Evolutionary conservation across 2,888 invertebrate genomes (phyloP).

Genomic region (Chymomyza procnemis): DNA sequence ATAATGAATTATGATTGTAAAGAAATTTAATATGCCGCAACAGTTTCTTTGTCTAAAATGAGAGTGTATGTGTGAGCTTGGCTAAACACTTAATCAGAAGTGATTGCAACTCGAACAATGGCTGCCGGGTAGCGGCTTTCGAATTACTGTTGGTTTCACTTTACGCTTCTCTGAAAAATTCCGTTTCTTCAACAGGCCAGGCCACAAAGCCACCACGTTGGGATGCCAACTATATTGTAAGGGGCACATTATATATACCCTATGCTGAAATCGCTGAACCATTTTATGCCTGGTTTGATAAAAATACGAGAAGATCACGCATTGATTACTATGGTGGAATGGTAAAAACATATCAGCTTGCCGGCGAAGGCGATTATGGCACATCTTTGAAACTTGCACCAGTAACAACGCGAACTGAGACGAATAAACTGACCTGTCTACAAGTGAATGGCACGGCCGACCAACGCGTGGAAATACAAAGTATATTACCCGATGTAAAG

Average conservation of each 20-base stretch:
- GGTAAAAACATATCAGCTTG: constrained; percentile 93
- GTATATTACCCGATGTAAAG: constrained; percentile 88
- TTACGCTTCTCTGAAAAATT: neutral
- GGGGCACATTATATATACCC: constrained; percentile 90
- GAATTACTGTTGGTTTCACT: neutral
- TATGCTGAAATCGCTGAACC: constrained; percentile 96
- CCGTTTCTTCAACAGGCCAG: constrained; percentile 40
- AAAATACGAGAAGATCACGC: constrained; percentile 85
- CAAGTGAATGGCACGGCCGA: constrained; percentile 88
- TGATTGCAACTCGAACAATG: neutral
- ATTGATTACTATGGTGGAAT: constrained; percentile 97
- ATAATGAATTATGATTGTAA: neutral
- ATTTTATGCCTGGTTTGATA: constrained; percentile 93
- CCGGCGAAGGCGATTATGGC: constrained; percentile 82
- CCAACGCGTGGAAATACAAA: constrained; percentile 83
- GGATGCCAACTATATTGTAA: constrained; percentile 86
- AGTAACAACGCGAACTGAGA: constrained; percentile 85
- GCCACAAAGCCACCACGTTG: constrained; percentile 82
- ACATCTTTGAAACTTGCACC: constrained; percentile 90
- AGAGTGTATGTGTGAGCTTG: neutral
- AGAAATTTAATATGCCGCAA: neutral
- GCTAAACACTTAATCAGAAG: neutral
- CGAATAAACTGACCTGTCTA: constrained; percentile 89
- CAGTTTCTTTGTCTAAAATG: neutral
- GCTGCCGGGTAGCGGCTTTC: constrained; percentile 13